Conservation (phyloP, 1,140 invertebrate genomes). For the Conus ventricosus region DNA sequence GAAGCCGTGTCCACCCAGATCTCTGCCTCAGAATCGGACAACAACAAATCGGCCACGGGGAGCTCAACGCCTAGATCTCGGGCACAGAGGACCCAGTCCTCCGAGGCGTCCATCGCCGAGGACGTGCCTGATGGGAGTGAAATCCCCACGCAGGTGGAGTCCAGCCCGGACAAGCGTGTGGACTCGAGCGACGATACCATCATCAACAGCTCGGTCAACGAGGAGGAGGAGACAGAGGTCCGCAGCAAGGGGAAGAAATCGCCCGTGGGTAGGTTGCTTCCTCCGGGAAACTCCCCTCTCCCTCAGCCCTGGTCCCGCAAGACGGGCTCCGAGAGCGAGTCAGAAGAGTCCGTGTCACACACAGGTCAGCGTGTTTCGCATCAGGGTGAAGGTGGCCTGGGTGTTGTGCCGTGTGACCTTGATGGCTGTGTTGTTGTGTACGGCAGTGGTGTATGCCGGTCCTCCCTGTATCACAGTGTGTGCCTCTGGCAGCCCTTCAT, state of each 20-base stretch:
- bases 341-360: constrained; percentile 78
- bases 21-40: constrained; percentile 49
- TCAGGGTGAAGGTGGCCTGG: background rate
- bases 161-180: constrained; percentile 28
- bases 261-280: constrained; percentile 43
- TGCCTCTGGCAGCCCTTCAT: too few relatives aligned
- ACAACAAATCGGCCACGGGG: constrained; percentile 45
- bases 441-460: too few relatives aligned
- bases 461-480: too few relatives aligned
- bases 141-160: constrained; percentile 29
- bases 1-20: constrained; percentile 47
- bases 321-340: constrained; percentile 76
- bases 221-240: constrained; percentile 38
- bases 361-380: constrained; percentile 63
- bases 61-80: constrained; percentile 10
- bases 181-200: constrained; percentile 63
- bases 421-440: background rate
- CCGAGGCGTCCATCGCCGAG: constrained; percentile 66
- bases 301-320: constrained; percentile 53
- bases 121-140: constrained; percentile 56
- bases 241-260: constrained; percentile 54
- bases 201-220: constrained; percentile 54
- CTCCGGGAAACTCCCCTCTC: constrained; percentile 44
- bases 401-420: background rate
- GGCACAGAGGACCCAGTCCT: constrained; percentile 45